Evolutionary conservation across 2,797 vertebrate species (phyloP).

Genomic region (Sebastes hopkinsi): DNA sequence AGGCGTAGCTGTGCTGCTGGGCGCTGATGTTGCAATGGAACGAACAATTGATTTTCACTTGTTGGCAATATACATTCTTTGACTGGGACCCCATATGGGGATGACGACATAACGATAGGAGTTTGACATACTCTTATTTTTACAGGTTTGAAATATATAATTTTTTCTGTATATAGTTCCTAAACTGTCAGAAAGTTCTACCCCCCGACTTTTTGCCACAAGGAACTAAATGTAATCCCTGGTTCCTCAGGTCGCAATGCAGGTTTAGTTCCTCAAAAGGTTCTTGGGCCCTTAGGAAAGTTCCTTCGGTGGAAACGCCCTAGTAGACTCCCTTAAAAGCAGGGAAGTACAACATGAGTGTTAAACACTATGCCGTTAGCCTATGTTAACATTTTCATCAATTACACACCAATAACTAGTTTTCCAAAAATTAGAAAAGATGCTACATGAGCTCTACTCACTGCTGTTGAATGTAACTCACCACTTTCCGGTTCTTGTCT

Average conservation of each 20-base stretch:
- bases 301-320: not conserved
- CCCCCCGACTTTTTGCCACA: not conserved
- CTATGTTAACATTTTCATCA: conserved; percentile 3
- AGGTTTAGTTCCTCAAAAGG: not conserved
- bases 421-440: not conserved
- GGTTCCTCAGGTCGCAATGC: not conserved
- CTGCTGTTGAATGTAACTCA: conserved; percentile 75
- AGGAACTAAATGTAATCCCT: not conserved
- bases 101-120: not conserved
- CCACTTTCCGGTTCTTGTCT: conserved; percentile 88
- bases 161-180: not conserved
- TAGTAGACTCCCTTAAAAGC: not conserved
- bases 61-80: too few relatives aligned
- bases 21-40: too few relatives aligned
- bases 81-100: not conserved
- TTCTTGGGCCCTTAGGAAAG: not conserved
- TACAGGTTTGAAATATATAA: not conserved
- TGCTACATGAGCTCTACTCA: not conserved
- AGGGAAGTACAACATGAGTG: not conserved
- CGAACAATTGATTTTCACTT: too few relatives aligned
- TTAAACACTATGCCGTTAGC: conserved; percentile 11
- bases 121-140: not conserved
- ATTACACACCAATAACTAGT: not conserved
- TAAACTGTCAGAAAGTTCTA: not conserved
- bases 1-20: too few relatives aligned